phyloP scores from a whole-genome alignment of 2,888 invertebrate genomes.

The Orthonychiurus folsomi region DNA sequence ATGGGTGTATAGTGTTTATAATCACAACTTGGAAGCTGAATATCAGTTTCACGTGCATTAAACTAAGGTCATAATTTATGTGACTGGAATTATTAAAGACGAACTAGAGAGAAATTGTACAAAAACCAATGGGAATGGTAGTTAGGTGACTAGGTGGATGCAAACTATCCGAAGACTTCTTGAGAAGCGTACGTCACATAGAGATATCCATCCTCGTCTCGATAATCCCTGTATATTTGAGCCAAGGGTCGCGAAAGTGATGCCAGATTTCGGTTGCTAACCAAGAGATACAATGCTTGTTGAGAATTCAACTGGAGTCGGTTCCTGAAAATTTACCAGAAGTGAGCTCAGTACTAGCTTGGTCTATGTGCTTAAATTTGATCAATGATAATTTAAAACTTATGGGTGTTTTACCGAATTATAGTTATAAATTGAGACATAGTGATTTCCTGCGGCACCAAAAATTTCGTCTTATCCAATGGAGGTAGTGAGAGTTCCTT shows the following conservation, averaged over 20 bases:
- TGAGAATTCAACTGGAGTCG: constrained; percentile 55
- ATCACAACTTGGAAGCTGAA: no score
- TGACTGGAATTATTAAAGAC: background rate
- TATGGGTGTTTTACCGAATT: constrained; percentile 60
- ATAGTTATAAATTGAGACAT: constrained; percentile 81
- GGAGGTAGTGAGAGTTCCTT: constrained; percentile 67
- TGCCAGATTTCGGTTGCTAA: constrained; percentile 71
- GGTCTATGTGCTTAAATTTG: no score
- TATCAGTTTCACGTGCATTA: no score
- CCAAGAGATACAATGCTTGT: constrained; percentile 70
- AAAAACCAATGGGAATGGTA: no score
- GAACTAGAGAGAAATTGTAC: background rate
- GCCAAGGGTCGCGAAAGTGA: constrained; percentile 71
- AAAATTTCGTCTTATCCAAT: constrained; percentile 74
- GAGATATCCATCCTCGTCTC: constrained; percentile 74
- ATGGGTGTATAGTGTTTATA: no score
- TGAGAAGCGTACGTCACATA: constrained; percentile 84
- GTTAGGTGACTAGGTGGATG: no score
- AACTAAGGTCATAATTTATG: no score
- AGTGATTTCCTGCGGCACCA: constrained; percentile 80
- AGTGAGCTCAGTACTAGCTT: background rate
- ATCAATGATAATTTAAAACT: no score
- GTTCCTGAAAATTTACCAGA: constrained; percentile 46
- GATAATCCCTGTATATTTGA: constrained; percentile 67
- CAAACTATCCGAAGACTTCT: constrained; percentile 76